These are phyloP conservation scores for Luidia sarsii DNA, from an alignment of 53 echinoderm and acorn worm genomes.

Conservation along the genomic window DNA sequence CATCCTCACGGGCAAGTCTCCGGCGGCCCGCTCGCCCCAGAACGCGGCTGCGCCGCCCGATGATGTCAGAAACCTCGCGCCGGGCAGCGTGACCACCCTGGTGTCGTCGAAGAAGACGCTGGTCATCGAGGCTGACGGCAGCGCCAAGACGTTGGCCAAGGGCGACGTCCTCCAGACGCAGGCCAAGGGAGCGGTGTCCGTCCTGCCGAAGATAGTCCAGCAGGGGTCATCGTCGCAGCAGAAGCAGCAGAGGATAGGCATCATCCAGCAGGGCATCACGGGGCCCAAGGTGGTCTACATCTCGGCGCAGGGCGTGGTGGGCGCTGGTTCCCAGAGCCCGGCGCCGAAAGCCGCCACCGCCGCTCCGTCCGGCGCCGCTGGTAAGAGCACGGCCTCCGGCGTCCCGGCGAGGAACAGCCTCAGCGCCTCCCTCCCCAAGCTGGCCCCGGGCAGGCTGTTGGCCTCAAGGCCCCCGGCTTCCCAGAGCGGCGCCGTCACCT, in stretches of 20 bases:
- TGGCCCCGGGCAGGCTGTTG: neutral
- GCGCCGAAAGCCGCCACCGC: neutral
- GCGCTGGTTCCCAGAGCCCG: neutral
- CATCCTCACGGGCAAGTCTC: neutral
- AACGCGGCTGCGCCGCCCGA: neutral
- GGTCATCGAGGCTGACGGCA: neutral
- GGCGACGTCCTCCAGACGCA: neutral
- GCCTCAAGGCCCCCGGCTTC: neutral
- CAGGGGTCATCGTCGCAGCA: slow-evolving; percentile 24
- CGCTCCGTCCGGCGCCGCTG: neutral
- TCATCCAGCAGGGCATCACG: slow-evolving; percentile 26
- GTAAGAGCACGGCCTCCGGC: neutral
- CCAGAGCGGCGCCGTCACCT: neutral
- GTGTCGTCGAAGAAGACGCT: slow-evolving; percentile 5
- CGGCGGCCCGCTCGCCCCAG: neutral
- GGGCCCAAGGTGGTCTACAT: slow-evolving; percentile 50
- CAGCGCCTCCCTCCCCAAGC: slow-evolving; percentile 32
- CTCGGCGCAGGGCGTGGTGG: neutral
- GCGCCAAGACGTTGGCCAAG: neutral
- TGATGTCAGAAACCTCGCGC: neutral
- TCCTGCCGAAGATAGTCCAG: slow-evolving; percentile 35
- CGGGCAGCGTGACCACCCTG: neutral
- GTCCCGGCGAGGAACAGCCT: slow-evolving; percentile 27
- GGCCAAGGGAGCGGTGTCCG: slow-evolving; percentile 1
- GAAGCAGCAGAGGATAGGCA: slow-evolving; percentile 26